phyloP scores from a whole-genome alignment of 2,888 invertebrate genomes.

The Meta bourneti region DNA sequence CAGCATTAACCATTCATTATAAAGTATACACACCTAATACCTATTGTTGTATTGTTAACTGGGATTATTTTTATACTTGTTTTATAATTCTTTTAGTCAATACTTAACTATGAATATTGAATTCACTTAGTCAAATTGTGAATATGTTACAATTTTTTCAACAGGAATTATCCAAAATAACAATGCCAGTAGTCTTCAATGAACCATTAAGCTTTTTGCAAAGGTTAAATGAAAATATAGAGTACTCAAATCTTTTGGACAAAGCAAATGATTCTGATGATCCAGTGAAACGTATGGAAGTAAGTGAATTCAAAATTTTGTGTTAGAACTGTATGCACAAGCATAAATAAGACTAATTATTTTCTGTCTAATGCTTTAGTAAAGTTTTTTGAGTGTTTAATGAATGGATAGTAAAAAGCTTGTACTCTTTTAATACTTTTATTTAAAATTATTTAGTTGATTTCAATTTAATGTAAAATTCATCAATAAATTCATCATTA shows the following conservation, averaged over 20 bases:
- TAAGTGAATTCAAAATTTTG: slow-evolving; percentile 77
- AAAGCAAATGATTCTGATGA: slow-evolving; percentile 81
- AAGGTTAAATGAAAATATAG: slow-evolving; percentile 82
- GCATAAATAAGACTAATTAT: no score
- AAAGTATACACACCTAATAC: no score
- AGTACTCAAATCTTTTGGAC: slow-evolving; percentile 81
- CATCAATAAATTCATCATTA: no score
- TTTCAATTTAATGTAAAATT: no score
- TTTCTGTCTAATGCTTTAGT: no score
- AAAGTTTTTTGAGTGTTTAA: no score
- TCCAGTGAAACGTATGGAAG: slow-evolving; percentile 82
- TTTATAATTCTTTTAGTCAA: not conserved
- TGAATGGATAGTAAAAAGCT: no score
- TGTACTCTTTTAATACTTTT: no score
- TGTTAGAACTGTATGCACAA: no score
- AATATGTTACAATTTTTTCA: not conserved
- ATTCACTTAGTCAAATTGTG: not conserved
- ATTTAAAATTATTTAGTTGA: no score
- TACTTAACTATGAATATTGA: not conserved
- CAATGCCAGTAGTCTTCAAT: slow-evolving; percentile 83
- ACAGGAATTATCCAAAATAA: slow-evolving; percentile 83
- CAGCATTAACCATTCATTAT: no score
- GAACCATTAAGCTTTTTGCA: slow-evolving; percentile 83
- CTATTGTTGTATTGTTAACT: no score
- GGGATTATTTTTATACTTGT: not conserved